Evolutionary conservation across 2,113 vertebrate genomes (phyloP), one percentile per base, ranked within the genome.

Genomic region (Ondatra zibethicus): DNA sequence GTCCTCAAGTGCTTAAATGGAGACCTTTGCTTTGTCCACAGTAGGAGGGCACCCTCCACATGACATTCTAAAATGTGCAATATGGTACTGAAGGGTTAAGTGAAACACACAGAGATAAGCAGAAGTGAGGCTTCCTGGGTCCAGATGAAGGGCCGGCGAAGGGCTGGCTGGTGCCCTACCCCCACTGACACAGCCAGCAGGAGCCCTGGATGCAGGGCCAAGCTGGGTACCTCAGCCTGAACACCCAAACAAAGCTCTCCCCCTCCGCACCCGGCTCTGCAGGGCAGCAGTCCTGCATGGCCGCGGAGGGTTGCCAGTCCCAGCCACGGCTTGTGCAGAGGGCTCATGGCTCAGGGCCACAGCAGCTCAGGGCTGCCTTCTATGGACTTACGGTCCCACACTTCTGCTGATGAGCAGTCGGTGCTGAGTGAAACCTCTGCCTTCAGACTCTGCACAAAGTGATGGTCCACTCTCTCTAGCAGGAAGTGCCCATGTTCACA

Each of bases 351-450:
- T 13, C 31, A n/a, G 78, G n/a, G 50, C 78, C 66, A 63, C 45
- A 31, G 89, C 23, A 14, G 61, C 36, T 33, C 65, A 13, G 42
- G 50, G 63, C 45, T 36, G 45, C 85, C 85, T 87, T 70, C 63
- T 47, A 50, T 50, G 63, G 42, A 17, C 31, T 36, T 50, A 45
- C 33, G 31, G 5, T 14, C n/a, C 36, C 33, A 29, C 3, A 10
- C 21, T 73, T 42, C 78, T 17, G 68, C 31, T 4, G 42, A 42
- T n/a, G 21, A 1, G 1, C 2, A 27, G n/a, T 21, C 0, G 0
- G 16, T 3, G 23, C 52, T 1, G 7, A 66, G 33, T 47, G 7
- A 68, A 31, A 8, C 39, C 61, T 47, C 61, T 27, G 25, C 33
- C 12, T 31, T 14, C 10, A 11, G 23, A 10, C 50, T 61, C 47